phyloP scores from a whole-genome alignment of 2,797 vertebrate genomes.

The Sparidentex hasta region DNA sequence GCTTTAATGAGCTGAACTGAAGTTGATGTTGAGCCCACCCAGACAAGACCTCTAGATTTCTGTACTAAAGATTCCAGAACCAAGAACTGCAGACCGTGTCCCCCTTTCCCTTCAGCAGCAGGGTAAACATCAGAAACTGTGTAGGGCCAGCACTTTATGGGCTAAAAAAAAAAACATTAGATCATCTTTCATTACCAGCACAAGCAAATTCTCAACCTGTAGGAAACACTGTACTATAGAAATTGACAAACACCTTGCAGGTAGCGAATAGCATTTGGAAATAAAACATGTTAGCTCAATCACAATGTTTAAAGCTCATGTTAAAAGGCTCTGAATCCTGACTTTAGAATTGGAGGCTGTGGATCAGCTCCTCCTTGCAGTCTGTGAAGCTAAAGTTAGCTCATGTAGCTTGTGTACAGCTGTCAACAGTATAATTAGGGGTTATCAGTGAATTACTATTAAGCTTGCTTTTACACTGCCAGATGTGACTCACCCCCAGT shows the following conservation, averaged over 20 bases:
- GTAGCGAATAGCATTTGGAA: neutral
- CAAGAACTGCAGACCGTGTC: no score
- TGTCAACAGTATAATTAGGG: neutral
- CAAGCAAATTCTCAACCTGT: no score
- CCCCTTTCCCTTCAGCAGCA: no score
- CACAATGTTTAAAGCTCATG: neutral
- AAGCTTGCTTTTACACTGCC: neutral
- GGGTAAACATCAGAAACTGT: no score
- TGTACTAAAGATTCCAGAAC: no score
- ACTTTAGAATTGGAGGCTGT: neutral
- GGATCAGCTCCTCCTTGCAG: neutral
- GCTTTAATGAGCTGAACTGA: no score
- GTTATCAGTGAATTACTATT: conserved; percentile 1
- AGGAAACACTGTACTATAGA: neutral
- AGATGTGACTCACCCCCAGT: neutral
- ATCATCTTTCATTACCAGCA: no score
- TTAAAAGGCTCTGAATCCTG: conserved; percentile 13
- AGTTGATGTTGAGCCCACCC: no score
- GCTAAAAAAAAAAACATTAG: no score
- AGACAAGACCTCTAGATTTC: no score
- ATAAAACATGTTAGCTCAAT: neutral
- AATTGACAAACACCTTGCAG: neutral
- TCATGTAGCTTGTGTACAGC: neutral
- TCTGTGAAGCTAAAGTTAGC: conserved; percentile 17
- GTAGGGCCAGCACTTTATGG: no score